Percentiles rank a stretch among this genome's conserved stretches.
Conservation (phyloP, 2,797 vertebrate species). For the Apodemus agrarius region DNA sequence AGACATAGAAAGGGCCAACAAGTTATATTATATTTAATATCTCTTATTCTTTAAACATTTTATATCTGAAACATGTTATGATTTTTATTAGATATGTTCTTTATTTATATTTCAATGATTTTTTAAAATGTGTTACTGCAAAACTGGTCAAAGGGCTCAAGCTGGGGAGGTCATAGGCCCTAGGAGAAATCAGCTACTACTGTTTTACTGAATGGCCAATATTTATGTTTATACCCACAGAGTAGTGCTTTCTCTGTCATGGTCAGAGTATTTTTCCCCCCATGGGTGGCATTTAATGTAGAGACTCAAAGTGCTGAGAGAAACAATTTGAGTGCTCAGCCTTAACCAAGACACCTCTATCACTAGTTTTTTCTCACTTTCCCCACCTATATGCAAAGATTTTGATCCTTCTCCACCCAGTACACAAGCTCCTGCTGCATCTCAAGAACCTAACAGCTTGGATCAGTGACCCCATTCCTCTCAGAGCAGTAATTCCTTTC, state of each 20-base stretch:
- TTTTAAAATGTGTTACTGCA: background rate
- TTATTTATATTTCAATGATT: too few relatives aligned
- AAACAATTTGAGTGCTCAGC: background rate
- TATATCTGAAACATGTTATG: constrained; percentile 1
- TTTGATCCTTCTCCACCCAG: background rate
- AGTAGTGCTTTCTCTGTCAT: background rate
- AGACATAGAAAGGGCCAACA: too few relatives aligned
- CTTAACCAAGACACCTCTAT: background rate
- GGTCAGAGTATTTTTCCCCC: background rate
- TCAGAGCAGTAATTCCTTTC: background rate
- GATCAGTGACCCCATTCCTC: too few relatives aligned
- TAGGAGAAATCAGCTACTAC: background rate
- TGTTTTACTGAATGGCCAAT: background rate
- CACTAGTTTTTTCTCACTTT: background rate
- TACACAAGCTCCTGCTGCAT: background rate
- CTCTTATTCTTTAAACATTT: constrained; percentile 19
- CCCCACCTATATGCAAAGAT: background rate
- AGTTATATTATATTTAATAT: background rate
- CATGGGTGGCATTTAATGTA: background rate
- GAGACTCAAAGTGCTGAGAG: background rate
- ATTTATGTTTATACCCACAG: background rate
- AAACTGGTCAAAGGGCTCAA: background rate
- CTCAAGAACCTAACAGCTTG: background rate
- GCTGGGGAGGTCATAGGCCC: background rate
- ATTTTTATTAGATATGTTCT: too few relatives aligned